Evolutionary conservation across 2,797 vertebrate genomes (phyloP), one percentile per base, ranked within the genome.

Genomic region (Anniella stebbinsi): DNA sequence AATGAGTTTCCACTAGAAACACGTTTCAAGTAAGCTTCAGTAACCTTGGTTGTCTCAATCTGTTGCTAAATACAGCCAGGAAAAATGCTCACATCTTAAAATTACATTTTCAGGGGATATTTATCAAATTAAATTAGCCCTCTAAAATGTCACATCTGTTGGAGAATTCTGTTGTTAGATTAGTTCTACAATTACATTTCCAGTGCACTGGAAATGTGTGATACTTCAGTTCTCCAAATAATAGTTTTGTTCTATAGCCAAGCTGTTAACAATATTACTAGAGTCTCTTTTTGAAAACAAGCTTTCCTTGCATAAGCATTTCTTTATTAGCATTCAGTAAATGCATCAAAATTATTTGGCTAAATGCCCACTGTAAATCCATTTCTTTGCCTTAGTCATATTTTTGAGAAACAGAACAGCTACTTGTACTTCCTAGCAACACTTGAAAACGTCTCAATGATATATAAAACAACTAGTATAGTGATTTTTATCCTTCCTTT

Each of bases 71-170:
- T 83, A 75, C 76, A 92, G 5, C n/a, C 57, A 21, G 85, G 85
- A 89, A 87, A 87, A 91, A 89, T 17, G 88, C 75, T 89, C 81
- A 80, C 38, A 80, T 89, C 84, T 89, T 87, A 57, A 90, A 93
- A 92, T 93, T 82, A 88, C 1, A 80, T 93, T 94, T 95, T 18
- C 36, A 86, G 25, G 72, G n/a, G n/a, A 88, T 92, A 92, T 92
- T 96, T 93, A 87, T 84, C 89, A 90, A 92, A 81, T 86, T 94
- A 93, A 93, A 93, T 88, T 92, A 88, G 67, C 87, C 63, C 78
- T 92, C 92, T 81, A 38, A 93, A 94, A 94, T 91, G 33, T 92
- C 78, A 80, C n/a, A 73, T 91, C 66, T 94, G 57, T 70, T 93
- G 86, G 67, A 93, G 36, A 94, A 93, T 84, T 90, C 60, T 84